phyloP scores from a whole-genome alignment of 1,140 invertebrate species.

The Aplysia californica region DNA sequence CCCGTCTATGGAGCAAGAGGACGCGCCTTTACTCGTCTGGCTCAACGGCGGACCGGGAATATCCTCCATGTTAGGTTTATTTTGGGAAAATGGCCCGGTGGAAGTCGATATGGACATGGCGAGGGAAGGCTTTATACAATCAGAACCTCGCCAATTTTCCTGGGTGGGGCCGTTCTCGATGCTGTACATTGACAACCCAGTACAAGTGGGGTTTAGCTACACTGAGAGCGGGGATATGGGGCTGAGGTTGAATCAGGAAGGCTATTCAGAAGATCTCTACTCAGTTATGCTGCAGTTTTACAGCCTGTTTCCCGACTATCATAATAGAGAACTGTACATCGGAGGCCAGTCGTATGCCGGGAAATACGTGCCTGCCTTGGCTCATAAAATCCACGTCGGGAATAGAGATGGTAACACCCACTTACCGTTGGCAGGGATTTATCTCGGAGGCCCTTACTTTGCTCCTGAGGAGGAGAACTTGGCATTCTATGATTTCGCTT shows the following conservation, averaged over 20 bases:
- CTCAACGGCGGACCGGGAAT: constrained; percentile 85
- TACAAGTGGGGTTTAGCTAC: constrained; percentile 15
- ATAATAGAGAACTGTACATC: constrained; percentile 1
- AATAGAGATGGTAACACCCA: too few species aligned
- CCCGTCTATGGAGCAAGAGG: constrained; percentile 71
- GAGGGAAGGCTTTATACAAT: neutral
- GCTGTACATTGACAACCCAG: constrained; percentile 23
- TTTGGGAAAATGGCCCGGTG: constrained; percentile 82
- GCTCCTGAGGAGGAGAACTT: constrained; percentile 9
- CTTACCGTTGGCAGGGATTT: constrained; percentile 1
- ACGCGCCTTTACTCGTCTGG: constrained; percentile 80
- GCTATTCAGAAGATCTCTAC: constrained; percentile 6
- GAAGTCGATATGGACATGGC: neutral
- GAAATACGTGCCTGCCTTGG: constrained; percentile 20
- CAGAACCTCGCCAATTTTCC: neutral
- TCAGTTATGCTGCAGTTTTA: constrained; percentile 22
- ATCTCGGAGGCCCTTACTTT: constrained; percentile 17
- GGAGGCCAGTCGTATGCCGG: constrained; percentile 27
- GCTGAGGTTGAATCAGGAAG: constrained; percentile 7
- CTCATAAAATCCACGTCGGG: neutral
- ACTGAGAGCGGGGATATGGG: neutral
- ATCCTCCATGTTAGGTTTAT: constrained; percentile 81
- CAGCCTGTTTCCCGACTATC: constrained; percentile 13
- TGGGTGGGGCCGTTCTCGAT: constrained; percentile 26
- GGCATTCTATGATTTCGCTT: constrained; percentile 12